Conservation (phyloP, 2,888 invertebrate genomes). For the Torymus auratus region DNA sequence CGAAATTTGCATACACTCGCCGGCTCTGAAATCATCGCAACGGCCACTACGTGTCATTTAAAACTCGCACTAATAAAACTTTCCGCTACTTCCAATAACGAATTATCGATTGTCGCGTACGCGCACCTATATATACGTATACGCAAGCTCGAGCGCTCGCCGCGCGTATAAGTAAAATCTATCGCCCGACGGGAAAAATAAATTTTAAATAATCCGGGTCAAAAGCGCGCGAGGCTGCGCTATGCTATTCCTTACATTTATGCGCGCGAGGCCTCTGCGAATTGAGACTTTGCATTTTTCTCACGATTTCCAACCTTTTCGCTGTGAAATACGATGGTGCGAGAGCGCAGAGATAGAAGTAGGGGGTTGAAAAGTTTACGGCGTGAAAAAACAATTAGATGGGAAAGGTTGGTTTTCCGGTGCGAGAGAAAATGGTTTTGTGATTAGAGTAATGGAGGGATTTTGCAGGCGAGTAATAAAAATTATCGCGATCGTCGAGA, state of each 20-base stretch:
- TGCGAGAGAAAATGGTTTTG: background rate
- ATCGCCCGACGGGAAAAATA: conserved; percentile 45
- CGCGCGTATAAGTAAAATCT: conserved; percentile 33
- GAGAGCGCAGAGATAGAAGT: no score
- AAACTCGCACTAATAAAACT: conserved; percentile 16
- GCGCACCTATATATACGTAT: background rate
- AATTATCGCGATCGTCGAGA: no score
- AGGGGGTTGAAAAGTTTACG: no score
- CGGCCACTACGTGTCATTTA: background rate
- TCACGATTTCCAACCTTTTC: background rate
- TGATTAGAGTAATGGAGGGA: no score
- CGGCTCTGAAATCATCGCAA: no score
- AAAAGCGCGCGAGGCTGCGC: background rate
- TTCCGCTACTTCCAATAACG: conserved; percentile 29
- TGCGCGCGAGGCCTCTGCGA: background rate
- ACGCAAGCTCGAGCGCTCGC: background rate
- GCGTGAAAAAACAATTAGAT: no score
- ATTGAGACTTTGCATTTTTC: conserved; percentile 1
- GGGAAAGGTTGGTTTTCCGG: no score
- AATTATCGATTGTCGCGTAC: conserved; percentile 34
- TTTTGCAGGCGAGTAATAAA: no score
- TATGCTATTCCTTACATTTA: conserved; percentile 1
- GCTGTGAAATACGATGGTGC: no score
- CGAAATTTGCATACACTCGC: no score
- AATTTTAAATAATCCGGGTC: conserved; percentile 44